Evolutionary conservation across 1,140 invertebrate genomes (phyloP), one percentile per base, ranked within the genome.

Genomic region (Tetragnatha versicolor): DNA sequence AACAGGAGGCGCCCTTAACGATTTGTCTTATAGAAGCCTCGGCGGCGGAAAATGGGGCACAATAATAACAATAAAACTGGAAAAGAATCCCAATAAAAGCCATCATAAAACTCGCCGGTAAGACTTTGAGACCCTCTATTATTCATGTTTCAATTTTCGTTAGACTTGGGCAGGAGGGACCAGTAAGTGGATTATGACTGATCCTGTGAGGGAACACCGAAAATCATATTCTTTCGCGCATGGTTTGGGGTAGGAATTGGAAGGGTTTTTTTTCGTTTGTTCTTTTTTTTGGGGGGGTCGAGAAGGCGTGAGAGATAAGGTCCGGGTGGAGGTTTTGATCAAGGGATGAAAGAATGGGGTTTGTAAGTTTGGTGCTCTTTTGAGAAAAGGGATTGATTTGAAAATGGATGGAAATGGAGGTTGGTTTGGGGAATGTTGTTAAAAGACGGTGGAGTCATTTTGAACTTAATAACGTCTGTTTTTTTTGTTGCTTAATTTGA

Each of bases 71-170:
- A 72, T 58, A 72, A 72, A 58, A 72, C 37, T 58, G 51, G 37
- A 72, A 72, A 72, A 72, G 69, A 72, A 72, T 42, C 69, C 51
- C 53, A 72, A 72, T 72, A 72, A 72, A 72, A 72, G 35, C 53
- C 51, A 53, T 72, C 69, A 72, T 72, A 72, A 72, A 72, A 72
- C 29, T 53, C 51, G 25, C 31, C 35, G 69, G 53, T 72, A 58
- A 58, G 69, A 58, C 51, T 58, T 58, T 72, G 51, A 72, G 47
- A 42, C 20, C 31, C 33, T 72, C 69, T 72, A 72, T 72, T 72
- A 72, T 72, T 72, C 53, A 72, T 72, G 53, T 72, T 72, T 72
- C 69, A 72, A 58, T 72, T 72, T 58, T 72, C 53, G 69, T 45
- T 72, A 72, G 33, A 72, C 69, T 72, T 37, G 2, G 22, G 20